Conservation (phyloP, 2,113 vertebrate genomes). For the Pavo muticus region DNA sequence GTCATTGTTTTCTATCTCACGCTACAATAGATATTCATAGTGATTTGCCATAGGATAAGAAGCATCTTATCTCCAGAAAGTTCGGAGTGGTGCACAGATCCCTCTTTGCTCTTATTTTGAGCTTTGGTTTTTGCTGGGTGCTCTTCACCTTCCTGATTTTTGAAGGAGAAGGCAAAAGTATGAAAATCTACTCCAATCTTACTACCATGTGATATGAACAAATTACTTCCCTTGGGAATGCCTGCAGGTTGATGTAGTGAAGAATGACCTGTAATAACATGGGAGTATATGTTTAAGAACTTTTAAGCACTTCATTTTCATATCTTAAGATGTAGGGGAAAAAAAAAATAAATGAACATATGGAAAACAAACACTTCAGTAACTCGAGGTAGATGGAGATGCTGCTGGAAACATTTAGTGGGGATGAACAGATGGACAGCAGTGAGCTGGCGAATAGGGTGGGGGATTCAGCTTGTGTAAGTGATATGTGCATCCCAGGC, state of each 20-base stretch:
- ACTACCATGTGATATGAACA: not conserved
- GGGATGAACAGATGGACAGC: not conserved
- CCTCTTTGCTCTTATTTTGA: not conserved
- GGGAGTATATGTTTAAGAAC: not conserved
- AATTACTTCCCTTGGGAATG: not conserved
- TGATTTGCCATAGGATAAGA: not conserved
- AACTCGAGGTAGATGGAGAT: not conserved
- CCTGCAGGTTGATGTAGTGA: not conserved
- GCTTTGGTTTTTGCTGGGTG: not conserved
- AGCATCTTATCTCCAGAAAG: not conserved
- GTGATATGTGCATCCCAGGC: too few relatives aligned
- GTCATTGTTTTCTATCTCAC: not conserved
- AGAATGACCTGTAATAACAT: not conserved
- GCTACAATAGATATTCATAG: not conserved
- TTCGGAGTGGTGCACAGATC: not conserved
- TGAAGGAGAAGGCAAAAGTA: not conserved
- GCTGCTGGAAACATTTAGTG: not conserved
- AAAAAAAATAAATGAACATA: not conserved
- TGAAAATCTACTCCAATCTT: not conserved
- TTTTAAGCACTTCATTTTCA: not conserved
- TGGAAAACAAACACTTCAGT: slow-evolving; percentile 2
- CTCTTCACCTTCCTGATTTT: not conserved
- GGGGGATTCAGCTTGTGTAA: rapidly evolving
- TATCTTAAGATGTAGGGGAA: not conserved
- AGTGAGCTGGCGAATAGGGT: not conserved